Conservation (phyloP, 2,113 vertebrate species). For the Uria aalge region DNA sequence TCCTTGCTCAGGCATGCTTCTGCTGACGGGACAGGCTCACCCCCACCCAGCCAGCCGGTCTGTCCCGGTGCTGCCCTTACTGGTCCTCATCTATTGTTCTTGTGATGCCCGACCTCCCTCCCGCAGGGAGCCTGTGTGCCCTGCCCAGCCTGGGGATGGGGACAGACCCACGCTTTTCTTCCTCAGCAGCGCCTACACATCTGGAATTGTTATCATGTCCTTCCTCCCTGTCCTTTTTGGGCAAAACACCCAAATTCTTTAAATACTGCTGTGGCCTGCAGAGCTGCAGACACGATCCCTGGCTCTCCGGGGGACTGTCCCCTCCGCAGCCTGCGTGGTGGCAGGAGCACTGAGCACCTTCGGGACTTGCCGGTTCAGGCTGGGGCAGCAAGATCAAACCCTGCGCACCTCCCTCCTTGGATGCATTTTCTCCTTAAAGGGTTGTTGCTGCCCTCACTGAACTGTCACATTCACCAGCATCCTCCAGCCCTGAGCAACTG, state of each 20-base stretch:
- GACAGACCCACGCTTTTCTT: accelerated
- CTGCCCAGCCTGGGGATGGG: neutral
- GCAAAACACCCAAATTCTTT: neutral
- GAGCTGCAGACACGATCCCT: neutral
- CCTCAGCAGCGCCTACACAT: neutral
- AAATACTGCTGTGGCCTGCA: accelerated
- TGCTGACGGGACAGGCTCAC: neutral
- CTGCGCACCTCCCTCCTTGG: neutral
- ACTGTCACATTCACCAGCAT: accelerated
- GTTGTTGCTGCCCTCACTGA: neutral
- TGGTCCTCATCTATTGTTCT: neutral
- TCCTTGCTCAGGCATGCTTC: neutral
- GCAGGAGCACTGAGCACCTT: neutral
- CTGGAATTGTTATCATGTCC: neutral
- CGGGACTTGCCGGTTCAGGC: neutral
- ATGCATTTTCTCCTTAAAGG: neutral
- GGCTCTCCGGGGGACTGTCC: neutral
- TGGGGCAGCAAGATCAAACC: neutral
- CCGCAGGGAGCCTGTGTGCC: neutral
- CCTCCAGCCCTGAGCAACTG: neutral
- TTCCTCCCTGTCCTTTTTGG: neutral
- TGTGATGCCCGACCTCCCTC: too few species aligned
- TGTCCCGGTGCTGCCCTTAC: accelerated
- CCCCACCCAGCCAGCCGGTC: too few species aligned
- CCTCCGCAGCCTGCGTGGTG: accelerated